Conservation (phyloP, 2,888 invertebrate species). For the Acanthosepion esculentum region DNA sequence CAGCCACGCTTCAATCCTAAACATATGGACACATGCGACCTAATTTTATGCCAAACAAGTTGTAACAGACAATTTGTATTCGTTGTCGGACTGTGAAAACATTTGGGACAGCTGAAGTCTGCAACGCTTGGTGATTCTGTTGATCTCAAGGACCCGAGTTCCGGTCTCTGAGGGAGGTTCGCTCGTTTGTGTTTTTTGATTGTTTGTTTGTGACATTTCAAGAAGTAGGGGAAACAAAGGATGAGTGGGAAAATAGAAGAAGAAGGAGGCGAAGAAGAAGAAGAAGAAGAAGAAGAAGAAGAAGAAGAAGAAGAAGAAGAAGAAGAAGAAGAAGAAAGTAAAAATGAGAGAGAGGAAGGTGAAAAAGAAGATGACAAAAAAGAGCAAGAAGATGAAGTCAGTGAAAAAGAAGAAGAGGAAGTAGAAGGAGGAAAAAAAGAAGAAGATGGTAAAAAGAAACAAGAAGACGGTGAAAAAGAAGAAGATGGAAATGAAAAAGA, state of each 20-base stretch:
- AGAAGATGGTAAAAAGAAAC: too few relatives aligned
- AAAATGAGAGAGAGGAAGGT: neutral
- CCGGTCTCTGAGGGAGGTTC: neutral
- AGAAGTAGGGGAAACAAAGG: neutral
- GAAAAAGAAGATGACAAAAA: neutral
- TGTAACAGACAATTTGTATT: neutral
- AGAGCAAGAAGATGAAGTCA: neutral
- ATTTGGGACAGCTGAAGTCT: constrained; percentile 33
- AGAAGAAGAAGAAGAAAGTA: neutral
- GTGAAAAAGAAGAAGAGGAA: too few relatives aligned
- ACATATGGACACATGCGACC: neutral
- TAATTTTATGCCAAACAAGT: neutral
- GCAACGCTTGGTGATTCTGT: neutral
- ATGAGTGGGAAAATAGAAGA: neutral
- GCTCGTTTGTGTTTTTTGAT: neutral
- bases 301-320: neutral
- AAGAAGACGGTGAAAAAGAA: too few relatives aligned
- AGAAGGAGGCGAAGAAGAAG: neutral
- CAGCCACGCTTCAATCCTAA: neutral
- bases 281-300: neutral
- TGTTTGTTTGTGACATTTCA: neutral
- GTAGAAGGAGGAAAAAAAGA: too few relatives aligned
- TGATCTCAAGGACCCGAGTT: neutral
- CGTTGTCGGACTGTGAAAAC: constrained; percentile 18
- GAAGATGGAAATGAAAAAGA: too few relatives aligned